Base-by-base conservation (phyloP, 2,113 vertebrate genomes). In the Larimichthys polyactis region DNA sequence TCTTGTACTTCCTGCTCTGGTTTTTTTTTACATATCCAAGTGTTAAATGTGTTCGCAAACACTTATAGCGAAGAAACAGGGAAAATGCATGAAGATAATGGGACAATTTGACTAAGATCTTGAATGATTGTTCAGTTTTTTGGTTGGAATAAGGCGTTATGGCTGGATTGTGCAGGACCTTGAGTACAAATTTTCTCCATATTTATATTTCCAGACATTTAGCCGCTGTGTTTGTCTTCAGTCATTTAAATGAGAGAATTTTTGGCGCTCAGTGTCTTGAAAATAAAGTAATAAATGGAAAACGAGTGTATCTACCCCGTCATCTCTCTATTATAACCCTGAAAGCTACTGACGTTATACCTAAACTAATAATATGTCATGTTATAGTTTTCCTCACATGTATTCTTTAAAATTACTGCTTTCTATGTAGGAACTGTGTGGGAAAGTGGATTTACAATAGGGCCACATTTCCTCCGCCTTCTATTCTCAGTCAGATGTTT, bases 401-500 rank as follows among this genome's bases (percentile, higher is more conserved):
- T 40, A 20, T n/a, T 46, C 19, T 79, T 78, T 78, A 43, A 71
- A 87, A 82, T 60, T 32, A 70, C 29, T 51, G 27, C 82, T 55
- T 32, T 68, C 29, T 51, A 48, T 75, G 43, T 7, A 24, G 4
- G n/a, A 75, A 63, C 19, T 73, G 59, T 79, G 82, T 89, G 77
- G 77, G 81, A 89, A 70, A 75, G 29, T 69, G 7, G 15, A 32
- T 82, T 60, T 75, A 82, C 81, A 84, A 75, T 52, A n/a, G 66
- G 68, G 68, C 22, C 65, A 60, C 54, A 15, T 82, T 89, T 86
- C 81, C 83, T 71, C 43, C 55, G 65, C 40, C 11, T 54, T 59
- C 83, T 82, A 84, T 84, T 89, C 78, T n/a, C 40, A 87, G 81
- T 63, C 78, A 60, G 81, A 54, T 90, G 79, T 87, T 81, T 91